Base-by-base conservation (phyloP, 2,113 vertebrate genomes). In the Neodon shergylaensis region DNA sequence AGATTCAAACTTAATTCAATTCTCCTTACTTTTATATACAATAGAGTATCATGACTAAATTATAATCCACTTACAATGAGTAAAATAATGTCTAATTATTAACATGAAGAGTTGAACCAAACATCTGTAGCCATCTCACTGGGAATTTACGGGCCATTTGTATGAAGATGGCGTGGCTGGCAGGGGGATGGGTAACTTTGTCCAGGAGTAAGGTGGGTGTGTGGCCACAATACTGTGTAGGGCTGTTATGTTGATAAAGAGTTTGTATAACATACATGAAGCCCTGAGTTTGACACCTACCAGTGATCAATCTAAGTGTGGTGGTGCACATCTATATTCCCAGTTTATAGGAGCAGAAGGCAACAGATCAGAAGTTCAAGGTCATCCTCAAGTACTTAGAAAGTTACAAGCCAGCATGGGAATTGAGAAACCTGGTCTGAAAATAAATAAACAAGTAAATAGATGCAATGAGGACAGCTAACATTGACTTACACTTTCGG, bases 1-100 rank as follows among this genome's bases (percentile, higher is more conserved):
- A 97, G 98, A 96, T 92, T 84, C 47, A 24, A 54, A 17, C 89
- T 94, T 72, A 91, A 97, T 97, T 98, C 93, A 72, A 89, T 1
- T 26, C 52, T 47, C 65, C 0, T 87, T 96, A 87, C 74, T 49
- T 92, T 90, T 72, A 81, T 44, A 86, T 31, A 33, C 44, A 66
- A 66, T 49, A 63, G 16, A 85, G 87, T 77, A 90, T 96, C 88
- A 66, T 88, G 78, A 8, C 12, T 84, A 79, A 6, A 4, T 49
- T 4, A 83, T 95, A 87, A 92, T 74, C 94, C 90, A 79, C 87
- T n/a, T 28, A 54, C 13, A 2, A 5, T 52, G 49, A 58, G 42
- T 77, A 1, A 78, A 79, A 21, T 68, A 4, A 31, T 93, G 68
- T 44, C 49, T 91, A 52, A 42, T 36, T 54, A 82, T 88, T 81